Conservation (phyloP, 2,797 vertebrate species). For the Eupleurogrammus muticus region DNA sequence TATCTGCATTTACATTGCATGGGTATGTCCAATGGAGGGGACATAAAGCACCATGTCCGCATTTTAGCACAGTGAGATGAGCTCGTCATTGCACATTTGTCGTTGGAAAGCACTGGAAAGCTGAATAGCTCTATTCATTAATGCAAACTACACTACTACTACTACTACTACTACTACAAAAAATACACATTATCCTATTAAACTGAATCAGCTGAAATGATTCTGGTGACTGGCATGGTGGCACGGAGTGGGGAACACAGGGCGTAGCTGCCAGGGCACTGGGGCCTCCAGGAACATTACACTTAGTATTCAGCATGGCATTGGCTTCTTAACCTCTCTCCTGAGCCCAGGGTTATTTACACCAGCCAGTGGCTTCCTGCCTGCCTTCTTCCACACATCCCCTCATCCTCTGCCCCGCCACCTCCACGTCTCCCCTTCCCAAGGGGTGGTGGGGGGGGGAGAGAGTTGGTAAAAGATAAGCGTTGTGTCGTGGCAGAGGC, state of each 20-base stretch:
- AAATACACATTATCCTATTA: neutral
- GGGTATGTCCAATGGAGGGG: too few relatives aligned
- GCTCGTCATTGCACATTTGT: too few relatives aligned
- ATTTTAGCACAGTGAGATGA: too few relatives aligned
- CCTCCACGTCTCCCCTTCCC: conserved; percentile 48
- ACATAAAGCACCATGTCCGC: too few relatives aligned
- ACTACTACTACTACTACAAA: too few relatives aligned
- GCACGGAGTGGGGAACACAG: conserved; percentile 22
- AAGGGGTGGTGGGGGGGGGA: conserved; percentile 37
- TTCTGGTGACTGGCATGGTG: conserved; percentile 33
- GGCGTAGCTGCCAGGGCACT: conserved; percentile 20
- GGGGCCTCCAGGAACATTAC: conserved; percentile 46
- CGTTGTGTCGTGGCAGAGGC: conserved; percentile 68
- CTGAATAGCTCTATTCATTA: too few relatives aligned
- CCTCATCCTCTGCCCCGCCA: conserved; percentile 28
- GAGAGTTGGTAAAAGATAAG: conserved; percentile 75
- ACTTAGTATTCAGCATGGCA: conserved; percentile 64
- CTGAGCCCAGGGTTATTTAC: conserved; percentile 72
- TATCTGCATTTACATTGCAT: too few relatives aligned
- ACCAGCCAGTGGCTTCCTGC: conserved; percentile 61
- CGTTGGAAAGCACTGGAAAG: too few relatives aligned
- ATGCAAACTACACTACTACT: too few relatives aligned
- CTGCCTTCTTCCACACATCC: conserved; percentile 50
- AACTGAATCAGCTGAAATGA: neutral
- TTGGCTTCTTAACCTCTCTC: conserved; percentile 62